Base-by-base conservation (phyloP, 2,797 vertebrate genomes). In the Enteromius argenteus region DNA sequence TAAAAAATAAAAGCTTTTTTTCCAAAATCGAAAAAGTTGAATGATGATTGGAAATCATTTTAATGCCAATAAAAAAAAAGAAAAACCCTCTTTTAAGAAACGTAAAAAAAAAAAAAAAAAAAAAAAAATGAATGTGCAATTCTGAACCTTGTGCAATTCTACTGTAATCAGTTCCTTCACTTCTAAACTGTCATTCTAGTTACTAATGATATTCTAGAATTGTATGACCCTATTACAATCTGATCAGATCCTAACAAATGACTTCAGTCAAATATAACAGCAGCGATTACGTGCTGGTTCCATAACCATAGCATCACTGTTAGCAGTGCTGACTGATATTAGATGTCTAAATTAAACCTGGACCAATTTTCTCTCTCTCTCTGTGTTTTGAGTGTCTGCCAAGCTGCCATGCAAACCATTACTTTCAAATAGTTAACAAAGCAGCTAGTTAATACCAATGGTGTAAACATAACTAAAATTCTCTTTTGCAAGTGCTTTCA, bases 81-180 rank as follows among this genome's bases (percentile, higher is more conserved):
- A 6, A 17, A 37, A 49, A 53, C 10, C 7, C n/a, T 32, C 13
- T 53, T 56, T 64, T 15, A 86, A 62, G 15, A 68, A 62, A 81
- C 23, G 73, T 79, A 21, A 30, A 89, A 83, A 53, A 35, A 79
- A 5, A 5, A 4, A 60, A n/a, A 19, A 37, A 42, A 14, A 83
- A 15, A 78, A 83, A 72, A 85, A 1, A 58, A 30, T 58, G 0
- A 62, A 44, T 5, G 17, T 27, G 37, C 58, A 78, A 46, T 62
- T 62, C 37, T 46, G 87, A 85, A 83, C 58, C 82, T 90, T 90
- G 90, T 92, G 92, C 93, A 94, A 92, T 84, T 88, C 62, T 32
- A 75, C 37, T 84, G 85, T 88, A 91, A 87, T 78, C 23, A 83
- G 83, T 15, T 58, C 69, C 56, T 73, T 82, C 42, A 56, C n/a